A percentile compares a stretch with the other conserved stretches of the same genome.
Conservation (phyloP, 1,140 invertebrate species). For the Zaprionus camerounensis region DNA sequence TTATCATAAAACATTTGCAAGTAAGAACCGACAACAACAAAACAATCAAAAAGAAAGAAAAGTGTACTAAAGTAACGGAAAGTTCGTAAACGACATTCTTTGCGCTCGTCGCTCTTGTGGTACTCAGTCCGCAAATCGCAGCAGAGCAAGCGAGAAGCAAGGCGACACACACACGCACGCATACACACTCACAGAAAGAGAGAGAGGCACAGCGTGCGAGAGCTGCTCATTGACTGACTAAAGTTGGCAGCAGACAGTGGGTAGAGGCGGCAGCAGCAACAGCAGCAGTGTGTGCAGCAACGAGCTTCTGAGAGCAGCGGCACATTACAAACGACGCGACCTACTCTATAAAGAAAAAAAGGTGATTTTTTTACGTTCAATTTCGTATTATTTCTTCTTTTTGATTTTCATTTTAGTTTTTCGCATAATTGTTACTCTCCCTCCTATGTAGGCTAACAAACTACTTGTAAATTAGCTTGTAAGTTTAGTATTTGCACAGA, state of each 20-base stretch:
- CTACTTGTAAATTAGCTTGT: conserved; percentile 51
- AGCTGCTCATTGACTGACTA: conserved; percentile 18
- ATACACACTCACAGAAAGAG: background rate
- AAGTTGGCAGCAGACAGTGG: background rate
- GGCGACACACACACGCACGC: conserved; percentile 1
- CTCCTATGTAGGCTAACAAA: conserved; percentile 54
- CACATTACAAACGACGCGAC: conserved; percentile 66
- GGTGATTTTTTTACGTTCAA: conserved; percentile 66
- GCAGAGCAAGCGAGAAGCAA: conserved; percentile 45
- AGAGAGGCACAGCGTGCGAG: background rate
- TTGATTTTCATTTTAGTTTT: conserved; percentile 64
- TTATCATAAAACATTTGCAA: conserved; percentile 4
- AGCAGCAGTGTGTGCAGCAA: conserved; percentile 1
- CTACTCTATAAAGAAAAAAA: conserved; percentile 69
- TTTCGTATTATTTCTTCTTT: conserved; percentile 57
- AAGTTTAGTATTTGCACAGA: conserved; percentile 46
- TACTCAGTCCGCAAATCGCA: conserved; percentile 7
- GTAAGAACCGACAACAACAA: conserved; percentile 18
- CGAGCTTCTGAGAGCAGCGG: conserved; percentile 35
- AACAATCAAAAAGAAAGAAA: conserved; percentile 45
- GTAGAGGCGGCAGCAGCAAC: conserved; percentile 5
- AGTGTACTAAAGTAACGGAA: conserved; percentile 55
- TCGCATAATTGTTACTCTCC: conserved; percentile 58
- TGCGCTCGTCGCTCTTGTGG: conserved; percentile 35
- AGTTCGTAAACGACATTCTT: conserved; percentile 49